Base-by-base conservation (phyloP, 2,888 invertebrate genomes). In the Yponomeuta sedellus region DNA sequence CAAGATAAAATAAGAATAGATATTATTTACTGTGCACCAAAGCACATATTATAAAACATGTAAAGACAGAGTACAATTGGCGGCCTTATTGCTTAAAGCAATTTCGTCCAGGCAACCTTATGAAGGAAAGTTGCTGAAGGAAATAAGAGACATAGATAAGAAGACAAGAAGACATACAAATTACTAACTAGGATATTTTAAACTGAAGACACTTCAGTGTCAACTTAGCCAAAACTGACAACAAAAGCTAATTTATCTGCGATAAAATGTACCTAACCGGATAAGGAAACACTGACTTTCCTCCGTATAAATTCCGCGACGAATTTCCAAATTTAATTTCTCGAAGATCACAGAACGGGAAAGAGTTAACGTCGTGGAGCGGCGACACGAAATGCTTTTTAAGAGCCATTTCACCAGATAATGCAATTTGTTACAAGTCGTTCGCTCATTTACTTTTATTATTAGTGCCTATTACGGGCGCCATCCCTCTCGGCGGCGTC, bases 401-500 rank as follows among this genome's bases (percentile, higher is more conserved):
- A 78, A 78, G 76, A 75, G 74, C 80, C 78, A 80, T 84, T 82
- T 81, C 74, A 72, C 71, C 74, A 80, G 81, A 81, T 85, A 85
- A 84, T 85, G 80, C 80, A 84, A 86, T 87, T 86, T 84, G 79
- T 82, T 81, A 81, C 77, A 83, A 84, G 81, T 82, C 79, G 76
- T 83, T 82, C 78, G 75, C 79, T 82, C 81, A 83, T 84, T 86
- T 83, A 76, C 77, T 81, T 83, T 83, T 83, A 84, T 81, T 81
- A 81, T 83, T 81, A 81, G 82, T 81, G 75, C 77, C 81, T 79
- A 82, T 85, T 83, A 83, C 75, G 76, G 72, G 67, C 74, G 72
- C 72, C 70, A 73, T 74, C 75, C 76, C 73, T 78, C 73, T 75
- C 70, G 70, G 71, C 70, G 70, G 71, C 70, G 68, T 77, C 70